phyloP scores from a whole-genome alignment of 2,797 vertebrate species.

The Cygnus olor region DNA sequence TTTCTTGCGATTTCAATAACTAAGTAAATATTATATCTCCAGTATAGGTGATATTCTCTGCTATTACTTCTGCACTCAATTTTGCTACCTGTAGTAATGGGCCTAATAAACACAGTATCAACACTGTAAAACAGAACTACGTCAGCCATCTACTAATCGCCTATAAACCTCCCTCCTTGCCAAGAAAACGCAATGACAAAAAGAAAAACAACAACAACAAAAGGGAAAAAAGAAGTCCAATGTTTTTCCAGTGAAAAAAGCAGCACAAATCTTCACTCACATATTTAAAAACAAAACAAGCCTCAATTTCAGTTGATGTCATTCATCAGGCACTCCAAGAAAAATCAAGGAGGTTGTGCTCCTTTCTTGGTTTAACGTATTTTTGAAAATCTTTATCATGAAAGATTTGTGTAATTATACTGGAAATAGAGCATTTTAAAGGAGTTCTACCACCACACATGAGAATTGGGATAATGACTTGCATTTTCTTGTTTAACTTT shows the following conservation, averaged over 20 bases:
- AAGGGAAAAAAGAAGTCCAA: no score
- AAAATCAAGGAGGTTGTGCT: not conserved
- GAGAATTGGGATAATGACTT: slow-evolving; percentile 4
- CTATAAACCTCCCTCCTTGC: not conserved
- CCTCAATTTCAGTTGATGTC: not conserved
- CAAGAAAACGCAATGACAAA: not conserved
- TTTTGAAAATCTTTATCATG: not conserved
- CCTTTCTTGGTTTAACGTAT: not conserved
- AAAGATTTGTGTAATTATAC: not conserved
- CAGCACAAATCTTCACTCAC: not conserved
- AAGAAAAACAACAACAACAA: not conserved
- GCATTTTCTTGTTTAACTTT: slow-evolving; percentile 3
- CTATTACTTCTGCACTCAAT: not conserved
- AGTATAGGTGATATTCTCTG: not conserved
- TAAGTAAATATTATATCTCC: not conserved
- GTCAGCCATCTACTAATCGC: no score
- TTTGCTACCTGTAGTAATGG: not conserved
- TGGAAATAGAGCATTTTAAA: not conserved
- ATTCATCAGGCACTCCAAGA: not conserved
- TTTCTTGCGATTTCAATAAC: not conserved
- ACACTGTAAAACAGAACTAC: not conserved
- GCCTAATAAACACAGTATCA: not conserved
- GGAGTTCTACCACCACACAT: not conserved
- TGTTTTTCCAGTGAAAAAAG: not conserved
- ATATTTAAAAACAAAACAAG: not conserved